Conservation (phyloP, 2,113 vertebrate species). For the Sinosuthora webbiana region DNA sequence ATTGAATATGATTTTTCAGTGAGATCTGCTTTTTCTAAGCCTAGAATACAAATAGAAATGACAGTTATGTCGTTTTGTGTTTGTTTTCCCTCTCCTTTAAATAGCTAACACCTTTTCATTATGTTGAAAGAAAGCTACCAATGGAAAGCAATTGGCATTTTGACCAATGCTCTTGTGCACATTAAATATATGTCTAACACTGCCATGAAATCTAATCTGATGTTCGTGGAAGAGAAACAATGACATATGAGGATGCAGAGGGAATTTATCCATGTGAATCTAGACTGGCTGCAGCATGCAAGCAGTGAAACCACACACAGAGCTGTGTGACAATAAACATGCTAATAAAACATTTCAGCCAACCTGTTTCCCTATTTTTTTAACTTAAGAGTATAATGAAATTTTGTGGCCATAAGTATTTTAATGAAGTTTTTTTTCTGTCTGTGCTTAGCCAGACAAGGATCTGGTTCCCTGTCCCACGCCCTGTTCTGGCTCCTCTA, state of each 20-base stretch:
- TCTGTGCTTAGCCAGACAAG: background rate
- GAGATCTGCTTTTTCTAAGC: background rate
- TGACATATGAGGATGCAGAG: background rate
- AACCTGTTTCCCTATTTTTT: background rate
- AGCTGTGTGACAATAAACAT: background rate
- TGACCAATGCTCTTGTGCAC: background rate
- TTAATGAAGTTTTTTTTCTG: background rate
- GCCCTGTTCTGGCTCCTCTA: background rate
- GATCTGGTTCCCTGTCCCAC: background rate
- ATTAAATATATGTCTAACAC: background rate
- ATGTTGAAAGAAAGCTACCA: background rate
- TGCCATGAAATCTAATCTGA: background rate
- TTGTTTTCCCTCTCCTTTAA: conserved; percentile 4
- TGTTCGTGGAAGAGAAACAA: background rate
- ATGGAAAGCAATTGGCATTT: background rate
- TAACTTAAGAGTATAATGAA: background rate
- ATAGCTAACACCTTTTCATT: background rate
- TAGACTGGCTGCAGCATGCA: background rate
- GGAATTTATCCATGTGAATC: background rate
- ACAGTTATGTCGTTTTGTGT: background rate
- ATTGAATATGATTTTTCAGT: background rate
- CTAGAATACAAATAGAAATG: background rate
- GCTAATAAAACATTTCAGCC: background rate
- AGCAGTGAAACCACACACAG: background rate
- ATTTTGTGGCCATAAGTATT: background rate